Base-by-base conservation (phyloP, 2,113 vertebrate genomes). In the Beaufortia kweichowensis region DNA sequence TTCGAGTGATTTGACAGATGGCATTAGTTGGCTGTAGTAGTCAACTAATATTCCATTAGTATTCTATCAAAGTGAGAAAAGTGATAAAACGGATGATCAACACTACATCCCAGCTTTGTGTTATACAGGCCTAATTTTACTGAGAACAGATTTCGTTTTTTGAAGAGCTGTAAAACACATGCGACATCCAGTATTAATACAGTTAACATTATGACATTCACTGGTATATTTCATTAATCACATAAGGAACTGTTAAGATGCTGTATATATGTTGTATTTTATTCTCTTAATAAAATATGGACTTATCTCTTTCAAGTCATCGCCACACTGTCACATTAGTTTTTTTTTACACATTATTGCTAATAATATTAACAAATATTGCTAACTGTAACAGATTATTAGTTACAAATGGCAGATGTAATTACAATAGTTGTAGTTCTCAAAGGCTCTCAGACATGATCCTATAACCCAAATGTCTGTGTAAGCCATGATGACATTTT, bases 231-330 rank as follows among this genome's bases (percentile, higher is more conserved):
- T 23, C 48, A 55, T 55, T 69, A 15, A 65, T 53, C 56, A 31
- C 31, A 63, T 15, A 46, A 77, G 46, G n/a, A 57, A 64, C 56
- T 80, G 76, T 84, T 77, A 53, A 84, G 7, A 78, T 84, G 89
- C 89, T 91, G 88, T 91, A 90, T 83, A 91, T 91, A 77, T 79
- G 79, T 73, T 80, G 35, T 80, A 79, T 60, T 83, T 64, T 23
- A 67, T 85, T 84, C 80, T 83, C 86, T 81, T 84, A 82, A 85
- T 80, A 81, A 89, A 92, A 81, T 26, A 81, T 81, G 76, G 83
- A 35, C 60, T 82, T 73, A 17, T 72, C 89, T 85, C 86, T 60
- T 57, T 87, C 79, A 78, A 81, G 75, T 46, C 17, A 66, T 69
- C 29, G 33, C n/a, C 3, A 19, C 14, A 1, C 33, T 53, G 7